phyloP scores from a whole-genome alignment of 2,113 vertebrate species.

The Malurus cyaneus region DNA sequence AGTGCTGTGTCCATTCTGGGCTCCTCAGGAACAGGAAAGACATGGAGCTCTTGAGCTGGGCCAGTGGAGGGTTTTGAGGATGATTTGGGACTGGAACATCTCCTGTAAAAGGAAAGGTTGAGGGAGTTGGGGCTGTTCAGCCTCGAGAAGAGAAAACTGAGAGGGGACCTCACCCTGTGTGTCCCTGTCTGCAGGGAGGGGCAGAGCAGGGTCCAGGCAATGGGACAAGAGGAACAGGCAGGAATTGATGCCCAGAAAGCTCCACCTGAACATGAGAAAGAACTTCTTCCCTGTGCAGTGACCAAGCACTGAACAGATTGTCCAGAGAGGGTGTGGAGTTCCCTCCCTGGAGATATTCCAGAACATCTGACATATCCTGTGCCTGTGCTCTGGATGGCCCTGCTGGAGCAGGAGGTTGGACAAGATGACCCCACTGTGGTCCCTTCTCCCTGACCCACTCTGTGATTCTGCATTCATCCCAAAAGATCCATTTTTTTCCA shows the following conservation, averaged over 20 bases:
- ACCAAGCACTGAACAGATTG: not conserved
- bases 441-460: not conserved
- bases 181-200: not conserved
- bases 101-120: not conserved
- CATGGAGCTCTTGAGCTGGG: not conserved
- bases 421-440: too few species aligned
- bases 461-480: not conserved
- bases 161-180: not conserved
- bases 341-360: not conserved
- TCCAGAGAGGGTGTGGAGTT: not conserved
- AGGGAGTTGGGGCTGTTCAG: not conserved
- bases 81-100: not conserved
- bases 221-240: not conserved
- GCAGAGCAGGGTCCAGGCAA: not conserved
- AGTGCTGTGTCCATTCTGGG: not conserved
- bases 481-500: not conserved
- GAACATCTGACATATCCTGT: not conserved
- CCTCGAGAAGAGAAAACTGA: not conserved
- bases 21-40: not conserved
- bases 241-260: not conserved
- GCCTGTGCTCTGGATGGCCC: not conserved
- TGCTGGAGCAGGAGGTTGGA: not conserved
- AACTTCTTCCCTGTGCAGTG: not conserved
- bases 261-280: not conserved
- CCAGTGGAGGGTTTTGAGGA: too few species aligned